phyloP scores from a whole-genome alignment of 2,797 vertebrate species.

The Caiman crocodilus region DNA sequence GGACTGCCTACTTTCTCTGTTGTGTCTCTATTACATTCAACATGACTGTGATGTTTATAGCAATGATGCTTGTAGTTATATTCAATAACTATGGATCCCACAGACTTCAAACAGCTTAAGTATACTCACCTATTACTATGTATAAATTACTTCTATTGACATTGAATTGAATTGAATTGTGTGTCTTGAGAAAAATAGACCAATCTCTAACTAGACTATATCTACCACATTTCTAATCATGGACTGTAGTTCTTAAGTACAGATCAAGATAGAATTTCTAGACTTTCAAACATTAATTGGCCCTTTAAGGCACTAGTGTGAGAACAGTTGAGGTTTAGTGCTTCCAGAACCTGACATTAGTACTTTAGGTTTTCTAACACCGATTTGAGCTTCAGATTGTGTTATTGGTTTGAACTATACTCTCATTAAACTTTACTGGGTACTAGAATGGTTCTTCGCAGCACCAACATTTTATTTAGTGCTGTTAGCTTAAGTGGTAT shows the following conservation, averaged over 20 bases:
- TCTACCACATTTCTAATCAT: neutral
- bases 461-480: neutral
- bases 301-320: neutral
- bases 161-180: neutral
- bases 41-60: neutral
- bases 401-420: too few species aligned
- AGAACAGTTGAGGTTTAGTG: neutral
- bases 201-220: neutral
- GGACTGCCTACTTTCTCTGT: neutral
- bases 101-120: neutral
- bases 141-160: neutral
- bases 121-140: neutral
- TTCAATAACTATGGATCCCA: neutral
- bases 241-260: fast-evolving
- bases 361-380: neutral
- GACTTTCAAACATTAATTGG: neutral
- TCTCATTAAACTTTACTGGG: too few species aligned
- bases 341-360: neutral
- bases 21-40: neutral
- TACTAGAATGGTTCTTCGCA: neutral
- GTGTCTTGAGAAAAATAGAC: neutral
- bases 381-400: neutral
- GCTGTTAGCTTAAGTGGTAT: neutral
- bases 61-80: neutral
- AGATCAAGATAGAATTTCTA: neutral